phyloP scores from a whole-genome alignment of 2,888 invertebrate species.

The Limnephilus auricula region DNA sequence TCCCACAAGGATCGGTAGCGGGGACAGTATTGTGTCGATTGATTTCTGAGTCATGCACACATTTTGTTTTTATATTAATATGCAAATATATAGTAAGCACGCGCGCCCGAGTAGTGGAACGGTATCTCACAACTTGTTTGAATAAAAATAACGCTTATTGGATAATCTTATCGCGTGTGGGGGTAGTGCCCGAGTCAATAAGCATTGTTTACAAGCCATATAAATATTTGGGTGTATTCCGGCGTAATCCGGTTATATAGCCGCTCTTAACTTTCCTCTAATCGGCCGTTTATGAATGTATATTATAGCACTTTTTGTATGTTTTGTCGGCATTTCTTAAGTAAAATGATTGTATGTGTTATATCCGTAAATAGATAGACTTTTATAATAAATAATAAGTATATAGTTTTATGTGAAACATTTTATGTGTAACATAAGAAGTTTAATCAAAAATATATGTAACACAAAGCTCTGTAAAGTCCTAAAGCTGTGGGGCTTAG shows the following conservation, averaged over 20 bases:
- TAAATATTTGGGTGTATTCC: slow-evolving; percentile 4
- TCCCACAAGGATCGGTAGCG: neutral
- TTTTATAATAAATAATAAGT: too few species aligned
- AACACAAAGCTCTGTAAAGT: neutral
- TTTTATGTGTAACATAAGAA: too few species aligned
- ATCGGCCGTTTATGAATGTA: neutral
- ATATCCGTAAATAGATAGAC: neutral
- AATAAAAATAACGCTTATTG: slow-evolving; percentile 32
- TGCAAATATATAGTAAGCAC: slow-evolving; percentile 42
- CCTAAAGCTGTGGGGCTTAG: neutral
- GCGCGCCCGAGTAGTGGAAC: slow-evolving; percentile 30
- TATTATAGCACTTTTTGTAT: neutral
- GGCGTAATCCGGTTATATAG: neutral
- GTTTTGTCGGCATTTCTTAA: neutral
- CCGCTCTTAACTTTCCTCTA: neutral
- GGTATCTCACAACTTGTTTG: slow-evolving; percentile 33
- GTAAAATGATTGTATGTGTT: too few species aligned
- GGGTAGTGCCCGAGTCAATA: neutral
- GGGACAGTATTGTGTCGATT: slow-evolving; percentile 7
- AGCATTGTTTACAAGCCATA: neutral
- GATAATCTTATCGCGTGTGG: slow-evolving; percentile 7
- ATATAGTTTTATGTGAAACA: too few species aligned
- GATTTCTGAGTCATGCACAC: neutral
- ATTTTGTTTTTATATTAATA: slow-evolving; percentile 36
- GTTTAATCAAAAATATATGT: neutral